Evolutionary conservation across 30 jellyfish, hydroid and myxozoan genomes (phyloP).

Genomic region (Aurelia aurita): DNA sequence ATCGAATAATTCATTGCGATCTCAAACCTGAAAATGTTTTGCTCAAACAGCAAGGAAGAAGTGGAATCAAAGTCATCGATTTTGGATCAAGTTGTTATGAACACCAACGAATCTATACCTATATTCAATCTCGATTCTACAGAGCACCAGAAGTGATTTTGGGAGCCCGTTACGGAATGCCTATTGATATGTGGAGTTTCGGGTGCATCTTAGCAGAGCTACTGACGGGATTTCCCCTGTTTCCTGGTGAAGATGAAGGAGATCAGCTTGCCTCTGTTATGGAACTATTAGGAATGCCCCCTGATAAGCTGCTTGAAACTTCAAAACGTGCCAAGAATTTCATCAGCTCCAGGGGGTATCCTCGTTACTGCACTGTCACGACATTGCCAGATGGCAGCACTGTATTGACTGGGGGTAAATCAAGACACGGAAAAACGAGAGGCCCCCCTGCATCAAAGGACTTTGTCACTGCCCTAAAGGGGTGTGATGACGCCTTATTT

Average conservation of each 20-base stretch:
- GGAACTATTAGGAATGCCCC: slow-evolving; percentile 95
- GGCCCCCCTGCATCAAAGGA: slow-evolving; percentile 98
- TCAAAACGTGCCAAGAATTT: slow-evolving; percentile 92
- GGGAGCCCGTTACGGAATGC: slow-evolving; percentile 97
- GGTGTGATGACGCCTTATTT: slow-evolving; percentile 90
- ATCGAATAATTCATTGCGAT: slow-evolving; percentile 91
- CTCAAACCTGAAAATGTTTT: slow-evolving; percentile 90
- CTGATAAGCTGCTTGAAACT: slow-evolving; percentile 80
- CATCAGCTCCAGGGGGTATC: slow-evolving; percentile 96
- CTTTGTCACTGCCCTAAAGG: slow-evolving; percentile 93
- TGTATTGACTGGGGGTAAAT: slow-evolving; percentile 88
- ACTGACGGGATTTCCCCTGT: slow-evolving; percentile 91
- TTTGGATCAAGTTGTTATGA: slow-evolving; percentile 98
- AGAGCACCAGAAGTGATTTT: slow-evolving; percentile 96
- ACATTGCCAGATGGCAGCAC: slow-evolving; percentile 97
- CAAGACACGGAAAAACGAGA: slow-evolving; percentile 94
- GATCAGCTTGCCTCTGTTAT: slow-evolving; percentile 93
- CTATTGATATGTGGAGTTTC: slow-evolving; percentile 97
- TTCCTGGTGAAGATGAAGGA: slow-evolving; percentile 98
- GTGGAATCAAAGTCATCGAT: slow-evolving; percentile 94
- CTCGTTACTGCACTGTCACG: slow-evolving; percentile 92
- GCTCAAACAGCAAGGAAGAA: slow-evolving; percentile 92
- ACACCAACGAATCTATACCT: slow-evolving; percentile 93
- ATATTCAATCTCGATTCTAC: slow-evolving; percentile 91
- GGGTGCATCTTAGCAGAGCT: slow-evolving; percentile 94